Base-by-base conservation (phyloP, 2,797 vertebrate genomes). In the Gymnodraco acuticeps region DNA sequence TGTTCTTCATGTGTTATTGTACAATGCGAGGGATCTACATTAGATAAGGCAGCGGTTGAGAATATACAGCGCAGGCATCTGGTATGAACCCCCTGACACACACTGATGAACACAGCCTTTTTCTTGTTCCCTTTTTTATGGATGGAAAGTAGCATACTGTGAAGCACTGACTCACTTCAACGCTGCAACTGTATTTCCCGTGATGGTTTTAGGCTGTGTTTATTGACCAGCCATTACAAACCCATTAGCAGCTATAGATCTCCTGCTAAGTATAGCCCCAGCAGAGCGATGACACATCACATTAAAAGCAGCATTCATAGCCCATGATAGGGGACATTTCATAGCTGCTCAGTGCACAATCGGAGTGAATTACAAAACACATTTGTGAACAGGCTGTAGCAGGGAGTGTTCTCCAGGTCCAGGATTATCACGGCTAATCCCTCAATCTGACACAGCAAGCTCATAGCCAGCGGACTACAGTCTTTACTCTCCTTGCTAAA, bases 361-460 rank as follows among this genome's bases (percentile, higher is more conserved):
- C 82, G 66, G 68, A 76, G 70, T 80, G 51, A 80, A 67, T 79
- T 51, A 77, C 50, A 76, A 64, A 68, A 64, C 54, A 70, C 56
- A 19, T 76, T 77, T 80, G 76, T 66, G 70, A 70, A 15, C 54
- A 70, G 59, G 72, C 69, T 50, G 68, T 69, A 56, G 69, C 77
- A 83, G 79, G 54, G 83, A 89, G 84, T 89, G 84, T 89, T 81
- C 75, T 85, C 60, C 46, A 75, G 59, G 84, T 87, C 64, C 3
- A 5, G 86, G 93, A 93, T 94, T 94, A 94, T 79, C 84, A 53
- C 11, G 45, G 67, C 71, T 92, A 91, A 94, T 93, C 92, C 84
- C 72, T 86, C 89, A 84, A 77, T 89, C 85, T 92, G 91, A 94
- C 88, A 89, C 76, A 88, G 88, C 88, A 89, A 88, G 67, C 69